A percentile compares a stretch with the other conserved stretches of the same genome.
Conservation (phyloP, 2,888 invertebrate genomes). For the Acanthacorydalis orientalis region DNA sequence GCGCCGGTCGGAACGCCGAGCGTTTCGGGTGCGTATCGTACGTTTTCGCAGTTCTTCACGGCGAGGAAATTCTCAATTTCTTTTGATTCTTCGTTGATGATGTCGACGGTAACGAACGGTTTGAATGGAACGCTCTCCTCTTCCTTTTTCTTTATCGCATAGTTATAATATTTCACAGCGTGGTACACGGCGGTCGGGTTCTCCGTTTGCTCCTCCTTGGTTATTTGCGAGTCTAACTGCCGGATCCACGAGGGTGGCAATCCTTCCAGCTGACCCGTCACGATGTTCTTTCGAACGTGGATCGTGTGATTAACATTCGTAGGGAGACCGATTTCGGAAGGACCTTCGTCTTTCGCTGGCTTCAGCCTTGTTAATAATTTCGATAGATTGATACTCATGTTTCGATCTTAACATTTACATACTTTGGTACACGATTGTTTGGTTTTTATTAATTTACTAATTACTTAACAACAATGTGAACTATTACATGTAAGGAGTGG, state of each 20-base stretch:
- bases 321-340: slow-evolving; percentile 61
- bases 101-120: slow-evolving; percentile 63
- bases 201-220: slow-evolving; percentile 71
- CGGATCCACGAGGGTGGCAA: slow-evolving; percentile 70
- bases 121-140: slow-evolving; percentile 51
- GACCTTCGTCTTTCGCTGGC: slow-evolving; percentile 29
- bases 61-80: slow-evolving; percentile 63
- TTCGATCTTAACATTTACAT: background rate
- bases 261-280: slow-evolving; percentile 72
- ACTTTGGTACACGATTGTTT: background rate
- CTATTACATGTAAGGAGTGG: no score
- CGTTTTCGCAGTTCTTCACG: slow-evolving; percentile 39
- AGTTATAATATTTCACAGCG: slow-evolving; percentile 81
- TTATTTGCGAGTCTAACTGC: slow-evolving; percentile 66
- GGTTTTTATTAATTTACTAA: background rate
- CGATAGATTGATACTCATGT: slow-evolving; percentile 8
- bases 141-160: slow-evolving; percentile 64
- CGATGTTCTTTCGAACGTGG: slow-evolving; percentile 70
- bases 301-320: slow-evolving; percentile 74
- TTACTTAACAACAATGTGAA: no score
- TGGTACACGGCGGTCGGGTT: slow-evolving; percentile 83
- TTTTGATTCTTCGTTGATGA: slow-evolving; percentile 66
- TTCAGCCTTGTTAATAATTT: slow-evolving; percentile 12
- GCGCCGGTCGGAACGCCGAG: slow-evolving; percentile 12
- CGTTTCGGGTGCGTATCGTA: background rate